Conservation (phyloP, 2,888 invertebrate species). For the Meiosimyza decipiens region DNA sequence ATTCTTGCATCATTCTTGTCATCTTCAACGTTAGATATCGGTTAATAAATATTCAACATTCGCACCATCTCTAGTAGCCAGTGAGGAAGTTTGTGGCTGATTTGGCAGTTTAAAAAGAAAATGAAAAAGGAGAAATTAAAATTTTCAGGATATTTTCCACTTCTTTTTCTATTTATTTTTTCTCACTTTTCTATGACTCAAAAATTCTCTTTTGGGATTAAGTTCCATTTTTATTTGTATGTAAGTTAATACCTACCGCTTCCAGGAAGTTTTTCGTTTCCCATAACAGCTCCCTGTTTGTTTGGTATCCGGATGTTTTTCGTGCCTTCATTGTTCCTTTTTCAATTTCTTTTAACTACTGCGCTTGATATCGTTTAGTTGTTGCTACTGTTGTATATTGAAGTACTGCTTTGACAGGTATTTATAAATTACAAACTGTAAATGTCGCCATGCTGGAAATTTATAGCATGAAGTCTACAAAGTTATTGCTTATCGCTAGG, state of each 20-base stretch:
- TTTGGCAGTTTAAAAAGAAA: too few species aligned
- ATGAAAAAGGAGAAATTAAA: conserved; percentile 3
- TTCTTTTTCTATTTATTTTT: background rate
- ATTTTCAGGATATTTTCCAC: background rate
- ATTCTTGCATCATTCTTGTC: too few species aligned
- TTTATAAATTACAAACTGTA: conserved; percentile 36
- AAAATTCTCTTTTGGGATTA: too few species aligned
- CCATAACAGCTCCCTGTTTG: background rate
- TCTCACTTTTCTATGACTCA: background rate
- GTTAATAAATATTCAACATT: too few species aligned
- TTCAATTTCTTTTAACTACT: background rate
- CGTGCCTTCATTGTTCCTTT: background rate
- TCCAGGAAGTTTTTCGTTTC: background rate
- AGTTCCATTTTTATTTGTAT: too few species aligned
- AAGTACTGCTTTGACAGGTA: conserved; percentile 28
- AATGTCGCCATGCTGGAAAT: conserved; percentile 31
- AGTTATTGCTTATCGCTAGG: conserved; percentile 29
- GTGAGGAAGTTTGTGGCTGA: too few species aligned
- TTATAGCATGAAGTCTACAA: conserved; percentile 32
- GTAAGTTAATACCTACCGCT: background rate
- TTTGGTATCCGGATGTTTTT: background rate
- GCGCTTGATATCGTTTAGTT: background rate
- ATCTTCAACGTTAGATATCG: too few species aligned
- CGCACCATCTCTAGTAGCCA: too few species aligned
- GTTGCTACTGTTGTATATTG: background rate